phyloP scores from a whole-genome alignment of 1,140 invertebrate genomes.

The Drosophila hydei region DNA sequence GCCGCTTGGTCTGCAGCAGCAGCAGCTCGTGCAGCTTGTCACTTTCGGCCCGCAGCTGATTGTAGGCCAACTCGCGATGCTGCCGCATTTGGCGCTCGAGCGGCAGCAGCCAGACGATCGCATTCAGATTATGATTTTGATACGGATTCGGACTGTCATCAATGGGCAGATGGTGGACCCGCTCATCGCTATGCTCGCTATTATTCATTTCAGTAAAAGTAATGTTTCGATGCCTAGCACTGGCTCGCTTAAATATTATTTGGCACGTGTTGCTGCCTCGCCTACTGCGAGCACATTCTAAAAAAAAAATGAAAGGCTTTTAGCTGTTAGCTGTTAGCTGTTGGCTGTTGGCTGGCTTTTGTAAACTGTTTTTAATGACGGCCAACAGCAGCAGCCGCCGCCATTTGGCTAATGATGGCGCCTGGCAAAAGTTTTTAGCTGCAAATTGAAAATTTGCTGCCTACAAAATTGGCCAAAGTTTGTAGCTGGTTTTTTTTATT shows the following conservation, averaged over 20 bases:
- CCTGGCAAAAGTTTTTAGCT: constrained; percentile 47
- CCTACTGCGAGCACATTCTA: neutral
- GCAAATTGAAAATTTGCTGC: constrained; percentile 65
- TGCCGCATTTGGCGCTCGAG: constrained; percentile 13
- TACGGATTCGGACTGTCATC: neutral
- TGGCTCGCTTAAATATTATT: neutral
- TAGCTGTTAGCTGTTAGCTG: no score
- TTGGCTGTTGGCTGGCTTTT: no score
- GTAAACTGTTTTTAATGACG: constrained; percentile 75
- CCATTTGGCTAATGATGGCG: constrained; percentile 61
- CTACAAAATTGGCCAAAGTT: constrained; percentile 42
- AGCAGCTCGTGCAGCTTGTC: constrained; percentile 7
- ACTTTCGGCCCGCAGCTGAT: neutral
- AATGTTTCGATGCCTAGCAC: neutral
- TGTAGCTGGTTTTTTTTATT: constrained; percentile 36
- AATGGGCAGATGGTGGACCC: constrained; percentile 1
- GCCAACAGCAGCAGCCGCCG: constrained; percentile 51
- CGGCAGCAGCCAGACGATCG: neutral
- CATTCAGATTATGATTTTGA: constrained; percentile 7
- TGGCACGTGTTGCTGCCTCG: constrained; percentile 4
- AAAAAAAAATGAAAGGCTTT: constrained; percentile 23
- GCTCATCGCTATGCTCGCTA: constrained; percentile 10
- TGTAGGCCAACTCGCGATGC: neutral
- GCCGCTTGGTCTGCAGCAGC: neutral
- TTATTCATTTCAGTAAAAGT: neutral